Evolutionary conservation across 1,140 invertebrate genomes (phyloP), one percentile per base, ranked within the genome.

Genomic region (Notospermus geniculatus): DNA sequence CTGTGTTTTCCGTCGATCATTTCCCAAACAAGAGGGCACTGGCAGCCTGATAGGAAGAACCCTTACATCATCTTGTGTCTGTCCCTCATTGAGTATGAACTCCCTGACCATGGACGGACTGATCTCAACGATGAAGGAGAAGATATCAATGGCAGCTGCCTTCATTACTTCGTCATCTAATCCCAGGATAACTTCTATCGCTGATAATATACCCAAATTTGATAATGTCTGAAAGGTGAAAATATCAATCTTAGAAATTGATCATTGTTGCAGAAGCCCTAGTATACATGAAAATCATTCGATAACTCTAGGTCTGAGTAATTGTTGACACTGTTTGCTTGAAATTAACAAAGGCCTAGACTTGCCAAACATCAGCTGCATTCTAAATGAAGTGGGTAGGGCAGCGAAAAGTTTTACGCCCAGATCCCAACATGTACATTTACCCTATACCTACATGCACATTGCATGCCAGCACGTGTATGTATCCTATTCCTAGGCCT

Each of bases 81-180:
- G 92, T 72, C 88, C 91, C 82, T 97, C 93, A 74, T 95, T 91
- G 58, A 97, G 82, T 54, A 95, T 95, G 82, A 97, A 98, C 77
- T 99, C 97, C 64, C 97, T 86, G 32, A 99, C 92, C 72, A 98
- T 92, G 70, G 94, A 94, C 60, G 97, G 95, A 74, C 93, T 97
- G 84, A 93, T 97, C 79, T 99, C 97, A 55, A 99, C 95, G 80
- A 99, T 94, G 76, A 95, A 96, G 41, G 93, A 95, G 55, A 99
- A 87, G 76, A 99, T 96, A 80, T 99, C 97, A 76, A 98, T 95
- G 71, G 94, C 79, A 63, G 95, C 93, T 73, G 91, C 89, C 84
- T 97, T 97, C 29, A 95, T 97, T 76, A 90, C 79, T 45, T 71
- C 85, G 83, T 98, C 93, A 77, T 96, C 92, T 83, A 93, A 90